phyloP scores from a whole-genome alignment of 2,113 vertebrate species.

The Pithys albifrons region DNA sequence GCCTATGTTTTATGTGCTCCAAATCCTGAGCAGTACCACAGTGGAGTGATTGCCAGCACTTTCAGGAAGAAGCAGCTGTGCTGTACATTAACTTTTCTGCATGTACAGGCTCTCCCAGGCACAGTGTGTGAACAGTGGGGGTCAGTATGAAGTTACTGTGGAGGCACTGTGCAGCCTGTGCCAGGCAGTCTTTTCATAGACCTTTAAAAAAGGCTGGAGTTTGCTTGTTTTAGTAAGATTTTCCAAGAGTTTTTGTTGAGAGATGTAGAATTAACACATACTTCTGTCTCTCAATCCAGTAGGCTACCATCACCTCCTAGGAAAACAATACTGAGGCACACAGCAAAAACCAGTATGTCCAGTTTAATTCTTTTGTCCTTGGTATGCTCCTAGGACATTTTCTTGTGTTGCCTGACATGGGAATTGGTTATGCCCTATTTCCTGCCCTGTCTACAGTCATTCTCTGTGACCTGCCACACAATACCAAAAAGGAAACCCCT shows the following conservation, averaged over 20 bases:
- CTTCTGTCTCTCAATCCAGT: not conserved
- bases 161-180: not conserved
- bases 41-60: not conserved
- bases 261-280: not conserved
- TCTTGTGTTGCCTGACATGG: not conserved
- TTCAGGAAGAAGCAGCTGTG: not conserved
- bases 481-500: not conserved
- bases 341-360: not conserved
- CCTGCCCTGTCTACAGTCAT: not conserved
- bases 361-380: not conserved
- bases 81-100: not conserved
- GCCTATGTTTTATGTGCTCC: not conserved
- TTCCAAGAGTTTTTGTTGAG: not conserved
- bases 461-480: not conserved
- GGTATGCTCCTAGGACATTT: not conserved
- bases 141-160: constrained; percentile 6
- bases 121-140: not conserved
- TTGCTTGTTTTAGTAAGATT: not conserved
- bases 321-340: not conserved
- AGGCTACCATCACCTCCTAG: not conserved
- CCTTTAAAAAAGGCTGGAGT: not conserved
- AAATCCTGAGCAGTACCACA: not conserved
- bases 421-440: not conserved
- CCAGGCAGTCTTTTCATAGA: not conserved
- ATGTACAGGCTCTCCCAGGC: not conserved